Base-by-base conservation (phyloP, 2,797 vertebrate genomes). In the Distichodus sexfasciatus region DNA sequence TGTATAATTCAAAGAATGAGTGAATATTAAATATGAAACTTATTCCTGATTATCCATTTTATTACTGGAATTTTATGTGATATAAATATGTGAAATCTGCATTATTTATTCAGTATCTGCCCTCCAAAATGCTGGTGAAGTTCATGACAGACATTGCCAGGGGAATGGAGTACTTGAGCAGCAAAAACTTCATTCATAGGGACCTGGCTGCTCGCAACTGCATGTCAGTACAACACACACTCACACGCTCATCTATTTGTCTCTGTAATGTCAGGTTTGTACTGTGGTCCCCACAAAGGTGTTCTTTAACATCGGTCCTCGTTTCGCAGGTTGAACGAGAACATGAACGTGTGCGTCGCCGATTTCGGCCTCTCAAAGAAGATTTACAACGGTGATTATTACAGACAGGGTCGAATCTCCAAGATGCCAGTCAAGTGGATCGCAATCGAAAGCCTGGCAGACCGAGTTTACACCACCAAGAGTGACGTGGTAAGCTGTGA, bases 391-490 rank as follows among this genome's bases (percentile, higher is more conserved):
- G 94, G 95, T 0, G 95, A 96, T 77, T 97, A 96, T 81, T 97
- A 97, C 84, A 86, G 95, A 14, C 95, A 97, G 85, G 95, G 95
- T 0, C 90, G 95, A 3, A 96, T 95, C 71, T 94, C 95, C 36
- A 96, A 96, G 82, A 96, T 96, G 94, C 95, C 95, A 0, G 95
- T 97, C 46, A 97, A 97, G 74, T 97, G 95, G 95, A 96, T 96
- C 1, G 95, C 95, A 24, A 96, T 96, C 0, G 95, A 97, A 79
- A 96, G 95, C 71, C 82, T 97, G 80, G 95, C 95, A 0, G 95
- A 96, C 77, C 87, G 95, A 0, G 93, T 97, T 59, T 97, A 97
- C 82, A 97, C 94, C 76, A 94, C 91, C 60, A 96, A 96, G 84
- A 97, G 95, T 0, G 95, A 97, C 0, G 95, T 96, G 92, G 95